Conservation (phyloP, 2,797 vertebrate genomes). For the Furcifer pardalis region DNA sequence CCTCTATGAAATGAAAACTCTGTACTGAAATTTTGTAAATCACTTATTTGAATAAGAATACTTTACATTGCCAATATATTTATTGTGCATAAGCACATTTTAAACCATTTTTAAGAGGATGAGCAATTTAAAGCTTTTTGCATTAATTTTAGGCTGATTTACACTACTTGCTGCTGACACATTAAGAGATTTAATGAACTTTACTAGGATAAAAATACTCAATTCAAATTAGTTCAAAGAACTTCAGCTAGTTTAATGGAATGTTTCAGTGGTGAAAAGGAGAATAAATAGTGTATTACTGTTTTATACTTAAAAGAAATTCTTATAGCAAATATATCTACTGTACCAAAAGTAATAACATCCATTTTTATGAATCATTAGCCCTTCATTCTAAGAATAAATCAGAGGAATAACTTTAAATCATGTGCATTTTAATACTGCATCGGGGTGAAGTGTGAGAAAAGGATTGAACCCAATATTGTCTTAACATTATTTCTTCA, state of each 20-base stretch:
- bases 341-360: constrained; percentile 31
- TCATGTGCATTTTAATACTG: constrained; percentile 23
- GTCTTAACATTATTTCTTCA: constrained; percentile 37
- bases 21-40: constrained; percentile 52
- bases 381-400: constrained; percentile 30
- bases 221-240: constrained; percentile 51
- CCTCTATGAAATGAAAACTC: constrained; percentile 37
- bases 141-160: constrained; percentile 55
- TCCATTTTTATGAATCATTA: constrained; percentile 40
- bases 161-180: constrained; percentile 50
- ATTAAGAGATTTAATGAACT: constrained; percentile 61
- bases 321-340: constrained; percentile 29
- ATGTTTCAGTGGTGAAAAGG: constrained; percentile 37
- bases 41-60: constrained; percentile 60
- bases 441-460: neutral
- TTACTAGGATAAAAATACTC: constrained; percentile 58
- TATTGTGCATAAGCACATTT: constrained; percentile 55
- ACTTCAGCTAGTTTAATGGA: constrained; percentile 43
- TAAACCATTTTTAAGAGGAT: constrained; percentile 53
- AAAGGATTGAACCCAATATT: constrained; percentile 28
- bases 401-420: constrained; percentile 24
- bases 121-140: constrained; percentile 55
- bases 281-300: constrained; percentile 29
- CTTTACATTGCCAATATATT: constrained; percentile 37
- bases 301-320: constrained; percentile 38